Percentiles rank a stretch among this genome's conserved stretches.
phyloP scores from a whole-genome alignment of 2,888 invertebrate genomes.

The Apamea epomidion region DNA sequence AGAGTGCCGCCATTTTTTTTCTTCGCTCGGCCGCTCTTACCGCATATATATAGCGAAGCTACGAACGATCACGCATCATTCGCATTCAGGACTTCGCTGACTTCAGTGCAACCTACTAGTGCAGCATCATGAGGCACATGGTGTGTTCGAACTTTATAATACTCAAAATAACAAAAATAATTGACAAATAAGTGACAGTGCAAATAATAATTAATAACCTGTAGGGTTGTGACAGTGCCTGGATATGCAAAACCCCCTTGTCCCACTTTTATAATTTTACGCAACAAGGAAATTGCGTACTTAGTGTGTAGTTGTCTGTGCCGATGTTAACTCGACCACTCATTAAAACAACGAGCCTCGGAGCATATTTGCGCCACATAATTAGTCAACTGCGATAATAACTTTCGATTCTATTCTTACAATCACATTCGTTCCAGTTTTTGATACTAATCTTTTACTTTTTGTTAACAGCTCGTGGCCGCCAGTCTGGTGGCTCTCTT shows the following conservation, averaged over 20 bases:
- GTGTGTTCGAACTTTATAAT: slow-evolving; percentile 81
- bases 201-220: slow-evolving; percentile 59
- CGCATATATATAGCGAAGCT: slow-evolving; percentile 88
- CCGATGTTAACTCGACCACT: slow-evolving; percentile 74
- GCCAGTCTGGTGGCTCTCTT: slow-evolving; percentile 92
- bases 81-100: slow-evolving; percentile 89
- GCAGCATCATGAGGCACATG: slow-evolving; percentile 90
- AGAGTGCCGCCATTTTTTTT: slow-evolving; percentile 85
- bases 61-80: slow-evolving; percentile 87
- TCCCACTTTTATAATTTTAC: slow-evolving; percentile 73
- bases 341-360: slow-evolving; percentile 71
- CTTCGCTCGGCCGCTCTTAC: slow-evolving; percentile 87
- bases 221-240: slow-evolving; percentile 70
- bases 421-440: slow-evolving; percentile 71
- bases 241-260: slow-evolving; percentile 72
- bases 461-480: slow-evolving; percentile 88
- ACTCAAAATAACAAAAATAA: slow-evolving; percentile 60
- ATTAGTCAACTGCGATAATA: slow-evolving; percentile 75
- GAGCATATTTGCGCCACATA: slow-evolving; percentile 75
- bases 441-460: slow-evolving; percentile 54
- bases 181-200: slow-evolving; percentile 80
- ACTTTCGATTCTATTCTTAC: slow-evolving; percentile 73
- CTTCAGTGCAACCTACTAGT: slow-evolving; percentile 90
- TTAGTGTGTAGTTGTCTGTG: slow-evolving; percentile 72
- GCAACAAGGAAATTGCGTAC: slow-evolving; percentile 83